These are phyloP conservation scores for Diadophis punctatus DNA, from an alignment of 2,113 vertebrate species.

Conservation along the genomic window DNA sequence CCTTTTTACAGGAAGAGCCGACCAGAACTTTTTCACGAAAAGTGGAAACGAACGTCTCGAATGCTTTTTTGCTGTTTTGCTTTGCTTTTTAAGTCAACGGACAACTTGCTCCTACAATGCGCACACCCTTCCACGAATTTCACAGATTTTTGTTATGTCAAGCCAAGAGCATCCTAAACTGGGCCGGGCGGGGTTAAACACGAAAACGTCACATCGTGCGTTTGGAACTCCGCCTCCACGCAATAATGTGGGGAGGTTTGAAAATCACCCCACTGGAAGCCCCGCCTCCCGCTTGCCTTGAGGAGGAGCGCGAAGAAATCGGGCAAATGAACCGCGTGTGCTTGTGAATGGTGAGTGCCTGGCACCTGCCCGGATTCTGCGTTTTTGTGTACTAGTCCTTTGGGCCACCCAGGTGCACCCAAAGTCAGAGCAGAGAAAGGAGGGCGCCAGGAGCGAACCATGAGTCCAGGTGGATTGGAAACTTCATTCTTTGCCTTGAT, in stretches of 20 bases:
- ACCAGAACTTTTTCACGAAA: not conserved
- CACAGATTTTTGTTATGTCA: not conserved
- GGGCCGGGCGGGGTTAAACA: not conserved
- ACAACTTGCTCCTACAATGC: not conserved
- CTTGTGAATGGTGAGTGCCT: not conserved
- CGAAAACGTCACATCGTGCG: constrained; percentile 11
- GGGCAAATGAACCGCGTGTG: not conserved
- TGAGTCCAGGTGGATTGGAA: not conserved
- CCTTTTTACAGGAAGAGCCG: not conserved
- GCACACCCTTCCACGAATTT: not conserved
- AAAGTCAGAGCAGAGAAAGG: not conserved
- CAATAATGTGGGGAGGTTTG: not conserved
- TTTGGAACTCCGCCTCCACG: not conserved
- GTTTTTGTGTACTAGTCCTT: not conserved
- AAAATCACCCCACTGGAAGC: constrained; percentile 20
- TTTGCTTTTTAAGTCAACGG: not conserved
- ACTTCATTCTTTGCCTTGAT: not conserved
- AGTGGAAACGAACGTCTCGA: not conserved
- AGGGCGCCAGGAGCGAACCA: not conserved
- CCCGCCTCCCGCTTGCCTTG: not conserved
- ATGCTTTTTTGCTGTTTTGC: not conserved
- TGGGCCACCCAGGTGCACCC: not conserved
- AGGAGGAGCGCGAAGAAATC: not conserved
- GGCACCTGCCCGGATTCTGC: not conserved
- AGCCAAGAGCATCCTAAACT: not conserved